Conservation (phyloP, 1,140 invertebrate genomes). For the Heterodera carotae region DNA sequence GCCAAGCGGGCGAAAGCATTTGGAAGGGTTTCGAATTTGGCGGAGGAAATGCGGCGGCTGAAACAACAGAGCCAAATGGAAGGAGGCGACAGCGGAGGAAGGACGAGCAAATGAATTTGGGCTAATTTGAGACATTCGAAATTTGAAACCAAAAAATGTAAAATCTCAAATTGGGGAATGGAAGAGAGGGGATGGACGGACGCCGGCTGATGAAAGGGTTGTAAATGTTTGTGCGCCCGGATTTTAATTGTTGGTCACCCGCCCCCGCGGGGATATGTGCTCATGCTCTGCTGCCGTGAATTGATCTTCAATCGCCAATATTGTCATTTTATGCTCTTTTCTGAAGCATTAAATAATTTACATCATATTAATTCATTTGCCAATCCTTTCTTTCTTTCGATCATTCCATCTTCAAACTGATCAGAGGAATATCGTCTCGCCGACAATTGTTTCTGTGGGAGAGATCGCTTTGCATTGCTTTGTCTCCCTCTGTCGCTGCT, state of each 20-base stretch:
- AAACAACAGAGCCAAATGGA: neutral
- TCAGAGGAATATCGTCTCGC: constrained; percentile 5
- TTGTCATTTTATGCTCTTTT: too few relatives aligned
- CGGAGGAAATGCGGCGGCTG: neutral
- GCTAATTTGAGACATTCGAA: neutral
- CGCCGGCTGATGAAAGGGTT: too few relatives aligned
- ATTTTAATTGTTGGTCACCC: too few relatives aligned
- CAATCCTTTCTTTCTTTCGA: too few relatives aligned
- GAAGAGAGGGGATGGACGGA: neutral
- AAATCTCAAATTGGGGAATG: neutral
- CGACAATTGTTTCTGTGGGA: neutral
- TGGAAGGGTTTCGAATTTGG: neutral
- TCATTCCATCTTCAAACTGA: too few relatives aligned
- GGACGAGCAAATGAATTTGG: neutral
- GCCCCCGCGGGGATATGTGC: too few relatives aligned
- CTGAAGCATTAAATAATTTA: too few relatives aligned
- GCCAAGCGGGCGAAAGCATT: constrained; percentile 9
- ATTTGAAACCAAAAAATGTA: too few relatives aligned
- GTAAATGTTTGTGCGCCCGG: too few relatives aligned
- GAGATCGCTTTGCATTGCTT: neutral
- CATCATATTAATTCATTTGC: neutral
- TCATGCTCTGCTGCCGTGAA: too few relatives aligned
- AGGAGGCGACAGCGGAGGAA: neutral
- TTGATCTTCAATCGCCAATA: too few relatives aligned
- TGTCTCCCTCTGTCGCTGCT: neutral